A percentile compares a stretch with the other conserved stretches of the same genome.
These are phyloP conservation scores for Progne subis DNA, from an alignment of 2,113 vertebrate genomes.

Conservation along the genomic window DNA sequence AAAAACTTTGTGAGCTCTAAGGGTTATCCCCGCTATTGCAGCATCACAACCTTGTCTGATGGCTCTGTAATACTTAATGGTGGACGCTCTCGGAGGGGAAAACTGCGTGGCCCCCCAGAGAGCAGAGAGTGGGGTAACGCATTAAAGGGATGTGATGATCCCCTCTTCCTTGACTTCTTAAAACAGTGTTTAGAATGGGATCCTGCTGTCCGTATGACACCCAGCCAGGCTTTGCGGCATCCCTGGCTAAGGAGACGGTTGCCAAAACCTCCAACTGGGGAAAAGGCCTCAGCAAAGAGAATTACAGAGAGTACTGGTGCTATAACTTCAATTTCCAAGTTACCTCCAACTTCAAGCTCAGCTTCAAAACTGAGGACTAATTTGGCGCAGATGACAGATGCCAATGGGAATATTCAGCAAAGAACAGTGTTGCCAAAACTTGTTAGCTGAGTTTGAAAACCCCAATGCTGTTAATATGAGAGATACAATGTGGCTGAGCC, in stretches of 20 bases:
- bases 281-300: constrained; percentile 84
- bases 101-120: constrained; percentile 88
- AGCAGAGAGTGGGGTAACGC: constrained; percentile 92
- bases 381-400: constrained; percentile 93
- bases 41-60: constrained; percentile 88
- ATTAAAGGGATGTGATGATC: constrained; percentile 94
- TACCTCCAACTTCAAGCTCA: constrained; percentile 89
- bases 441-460: constrained; percentile 87
- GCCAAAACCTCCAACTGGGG: constrained; percentile 90
- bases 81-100: constrained; percentile 93
- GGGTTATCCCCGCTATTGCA: constrained; percentile 96
- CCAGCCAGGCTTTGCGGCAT: constrained; percentile 92
- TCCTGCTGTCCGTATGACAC: constrained; percentile 89
- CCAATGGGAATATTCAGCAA: constrained; percentile 98
- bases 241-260: constrained; percentile 93
- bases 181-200: constrained; percentile 99
- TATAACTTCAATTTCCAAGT: constrained; percentile 94
- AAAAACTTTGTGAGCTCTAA: constrained; percentile 99
- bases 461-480: constrained; percentile 70
- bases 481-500: constrained; percentile 78
- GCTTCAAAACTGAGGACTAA: constrained; percentile 96
- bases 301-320: constrained; percentile 85
- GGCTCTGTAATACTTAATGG: constrained; percentile 87
- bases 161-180: constrained; percentile 96
- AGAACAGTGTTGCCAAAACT: constrained; percentile 98